A percentile compares a stretch with the other conserved stretches of the same genome.
phyloP scores from a whole-genome alignment of 53 echinoderm and acorn worm species.

The Echinometra lucunter region DNA sequence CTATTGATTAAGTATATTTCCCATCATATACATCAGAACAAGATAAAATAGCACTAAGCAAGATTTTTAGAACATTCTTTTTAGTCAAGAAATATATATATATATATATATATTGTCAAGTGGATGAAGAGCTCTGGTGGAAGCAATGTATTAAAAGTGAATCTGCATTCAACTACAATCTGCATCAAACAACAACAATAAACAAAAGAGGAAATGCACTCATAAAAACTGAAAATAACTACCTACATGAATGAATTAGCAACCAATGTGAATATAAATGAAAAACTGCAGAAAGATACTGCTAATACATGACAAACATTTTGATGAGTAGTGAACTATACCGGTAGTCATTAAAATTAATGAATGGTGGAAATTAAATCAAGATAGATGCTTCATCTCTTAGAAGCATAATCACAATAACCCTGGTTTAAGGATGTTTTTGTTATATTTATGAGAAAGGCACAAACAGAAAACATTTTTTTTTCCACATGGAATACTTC shows the following conservation, averaged over 20 bases:
- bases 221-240: slow-evolving; percentile 1
- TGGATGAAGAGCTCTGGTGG: slow-evolving; percentile 10
- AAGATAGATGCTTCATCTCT: background rate
- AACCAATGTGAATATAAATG: background rate
- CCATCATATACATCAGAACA: slow-evolving; percentile 39
- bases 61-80: slow-evolving; percentile 29
- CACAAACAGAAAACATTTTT: background rate
- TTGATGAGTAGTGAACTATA: background rate
- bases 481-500: background rate
- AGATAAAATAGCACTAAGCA: slow-evolving; percentile 26
- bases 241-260: background rate
- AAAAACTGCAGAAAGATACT: background rate
- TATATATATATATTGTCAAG: too few relatives aligned
- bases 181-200: slow-evolving; percentile 34
- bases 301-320: background rate
- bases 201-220: slow-evolving; percentile 39
- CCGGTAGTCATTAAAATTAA: background rate
- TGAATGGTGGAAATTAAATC: background rate
- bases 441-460: slow-evolving; percentile 22
- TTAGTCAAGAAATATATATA: background rate
- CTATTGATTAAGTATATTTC: background rate
- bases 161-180: slow-evolving; percentile 38
- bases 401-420: background rate
- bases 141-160: slow-evolving; percentile 23
- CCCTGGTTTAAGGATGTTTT: slow-evolving; percentile 28